phyloP scores from a whole-genome alignment of 2,888 invertebrate genomes.

The Drosophila nigricruria region DNA sequence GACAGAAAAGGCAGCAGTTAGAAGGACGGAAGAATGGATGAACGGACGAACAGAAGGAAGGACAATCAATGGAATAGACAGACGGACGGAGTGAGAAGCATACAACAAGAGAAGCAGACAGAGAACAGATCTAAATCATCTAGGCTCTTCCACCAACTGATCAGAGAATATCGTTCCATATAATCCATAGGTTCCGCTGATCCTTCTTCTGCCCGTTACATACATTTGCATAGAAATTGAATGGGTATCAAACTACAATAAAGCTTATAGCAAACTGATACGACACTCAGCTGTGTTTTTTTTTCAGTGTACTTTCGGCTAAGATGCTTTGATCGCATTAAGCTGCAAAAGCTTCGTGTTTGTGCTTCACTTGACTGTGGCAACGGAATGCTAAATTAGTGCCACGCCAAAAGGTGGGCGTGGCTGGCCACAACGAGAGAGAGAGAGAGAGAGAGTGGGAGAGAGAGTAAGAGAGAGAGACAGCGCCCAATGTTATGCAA shows the following conservation, averaged over 20 bases:
- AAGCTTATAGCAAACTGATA: not conserved
- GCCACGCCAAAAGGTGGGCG: constrained; percentile 2
- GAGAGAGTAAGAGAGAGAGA: not conserved
- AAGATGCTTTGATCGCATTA: constrained; percentile 55
- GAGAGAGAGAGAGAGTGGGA: not conserved
- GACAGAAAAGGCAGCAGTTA: no score
- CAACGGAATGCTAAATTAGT: constrained; percentile 73
- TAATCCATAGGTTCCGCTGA: not conserved
- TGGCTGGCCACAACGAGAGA: not conserved
- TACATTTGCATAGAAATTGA: no score
- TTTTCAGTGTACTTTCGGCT: constrained; percentile 27
- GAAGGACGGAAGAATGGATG: not conserved
- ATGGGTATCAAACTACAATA: not conserved
- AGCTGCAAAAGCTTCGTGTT: constrained; percentile 55
- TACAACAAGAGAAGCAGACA: not conserved
- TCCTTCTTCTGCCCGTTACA: no score
- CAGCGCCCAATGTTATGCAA: constrained; percentile 47
- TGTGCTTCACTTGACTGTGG: constrained; percentile 58
- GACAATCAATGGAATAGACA: not conserved
- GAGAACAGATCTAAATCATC: not conserved
- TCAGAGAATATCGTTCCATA: not conserved
- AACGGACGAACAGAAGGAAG: not conserved
- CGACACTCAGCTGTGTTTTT: not conserved
- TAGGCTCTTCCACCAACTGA: not conserved
- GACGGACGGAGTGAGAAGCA: no score